phyloP scores from a whole-genome alignment of 2,888 invertebrate species.

The Metopia argyrocephala region DNA sequence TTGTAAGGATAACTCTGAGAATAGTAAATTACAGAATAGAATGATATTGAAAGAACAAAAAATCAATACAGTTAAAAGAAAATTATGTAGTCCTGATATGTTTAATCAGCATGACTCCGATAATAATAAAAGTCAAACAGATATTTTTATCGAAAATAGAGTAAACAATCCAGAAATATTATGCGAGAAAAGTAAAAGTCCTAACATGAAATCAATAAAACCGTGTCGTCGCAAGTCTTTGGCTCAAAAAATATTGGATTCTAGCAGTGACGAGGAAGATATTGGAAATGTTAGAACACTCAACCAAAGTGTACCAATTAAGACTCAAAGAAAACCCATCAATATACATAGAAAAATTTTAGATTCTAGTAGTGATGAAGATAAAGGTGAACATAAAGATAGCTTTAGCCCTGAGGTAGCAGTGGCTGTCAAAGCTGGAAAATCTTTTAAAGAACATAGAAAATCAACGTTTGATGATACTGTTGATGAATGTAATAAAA shows the following conservation, averaged over 20 bases:
- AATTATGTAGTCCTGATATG: constrained; percentile 12
- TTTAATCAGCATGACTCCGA: not conserved
- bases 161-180: no score
- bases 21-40: not conserved
- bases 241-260: not conserved
- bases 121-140: not conserved
- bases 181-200: no score
- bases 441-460: not conserved
- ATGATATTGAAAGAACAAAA: not conserved
- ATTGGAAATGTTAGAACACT: no score
- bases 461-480: not conserved
- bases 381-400: not conserved
- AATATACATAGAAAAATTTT: constrained; percentile 21
- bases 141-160: not conserved
- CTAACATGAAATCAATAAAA: no score
- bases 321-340: not conserved
- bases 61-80: constrained; percentile 9
- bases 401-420: no score
- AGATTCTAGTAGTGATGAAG: constrained; percentile 34
- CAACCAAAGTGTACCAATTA: no score
- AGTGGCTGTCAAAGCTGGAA: not conserved
- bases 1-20: no score
- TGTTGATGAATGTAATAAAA: no score
- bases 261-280: constrained; percentile 10
- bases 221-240: no score